phyloP scores from a whole-genome alignment of 1,140 invertebrate genomes.

The Uloborus diversus region DNA sequence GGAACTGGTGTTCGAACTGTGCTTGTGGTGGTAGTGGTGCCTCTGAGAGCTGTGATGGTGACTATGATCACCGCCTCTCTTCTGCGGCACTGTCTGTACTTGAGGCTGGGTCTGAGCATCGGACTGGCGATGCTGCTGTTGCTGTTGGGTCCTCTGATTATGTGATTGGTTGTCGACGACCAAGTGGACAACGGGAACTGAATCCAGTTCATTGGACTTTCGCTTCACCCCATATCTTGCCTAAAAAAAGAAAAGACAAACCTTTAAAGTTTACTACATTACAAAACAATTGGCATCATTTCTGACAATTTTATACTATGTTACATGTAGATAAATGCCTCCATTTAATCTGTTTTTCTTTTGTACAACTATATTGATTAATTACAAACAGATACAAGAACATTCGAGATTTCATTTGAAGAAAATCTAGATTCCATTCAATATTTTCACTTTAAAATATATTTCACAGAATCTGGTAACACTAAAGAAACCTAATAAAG shows the following conservation, averaged over 20 bases:
- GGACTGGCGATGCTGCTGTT: background rate
- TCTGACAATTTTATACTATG: no score
- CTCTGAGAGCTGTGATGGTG: slow-evolving; percentile 26
- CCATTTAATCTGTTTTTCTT: no score
- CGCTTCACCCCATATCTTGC: slow-evolving; percentile 47
- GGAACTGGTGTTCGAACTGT: background rate
- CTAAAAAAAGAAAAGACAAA: slow-evolving; percentile 4
- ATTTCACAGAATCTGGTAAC: no score
- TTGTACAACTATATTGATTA: no score
- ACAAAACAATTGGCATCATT: background rate
- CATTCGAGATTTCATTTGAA: no score
- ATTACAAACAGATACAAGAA: no score
- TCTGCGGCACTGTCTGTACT: background rate
- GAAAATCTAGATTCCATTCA: no score
- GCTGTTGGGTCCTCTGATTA: slow-evolving; percentile 24
- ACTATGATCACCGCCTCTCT: background rate
- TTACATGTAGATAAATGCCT: no score
- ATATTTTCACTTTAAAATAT: no score
- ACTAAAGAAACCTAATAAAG: no score
- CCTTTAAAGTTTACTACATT: background rate
- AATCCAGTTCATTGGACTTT: slow-evolving; percentile 44
- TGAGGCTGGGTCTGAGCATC: slow-evolving; percentile 20
- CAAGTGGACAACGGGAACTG: slow-evolving; percentile 25
- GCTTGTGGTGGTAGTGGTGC: slow-evolving; percentile 29
- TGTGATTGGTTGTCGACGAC: slow-evolving; percentile 10